phyloP scores from a whole-genome alignment of 2,888 invertebrate genomes.

The Tinea trinotella region DNA sequence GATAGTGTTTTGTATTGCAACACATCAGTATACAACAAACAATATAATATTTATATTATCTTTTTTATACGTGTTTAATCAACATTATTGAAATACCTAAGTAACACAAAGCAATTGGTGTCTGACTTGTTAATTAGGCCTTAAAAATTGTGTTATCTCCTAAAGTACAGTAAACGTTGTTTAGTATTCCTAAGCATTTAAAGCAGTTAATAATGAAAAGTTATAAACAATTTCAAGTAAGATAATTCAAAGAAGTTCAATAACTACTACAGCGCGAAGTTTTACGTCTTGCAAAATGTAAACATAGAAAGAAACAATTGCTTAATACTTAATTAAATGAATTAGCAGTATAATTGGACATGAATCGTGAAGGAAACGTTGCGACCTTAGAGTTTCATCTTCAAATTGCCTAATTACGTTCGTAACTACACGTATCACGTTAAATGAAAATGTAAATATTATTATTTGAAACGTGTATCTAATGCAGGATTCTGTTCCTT shows the following conservation, averaged over 20 bases:
- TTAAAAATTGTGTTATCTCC: not conserved
- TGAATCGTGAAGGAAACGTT: constrained; percentile 9
- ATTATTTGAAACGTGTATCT: constrained; percentile 13
- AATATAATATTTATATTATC: too few species aligned
- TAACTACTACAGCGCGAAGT: not conserved
- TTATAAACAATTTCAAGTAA: too few species aligned
- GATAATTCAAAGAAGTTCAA: too few species aligned
- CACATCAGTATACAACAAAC: not conserved
- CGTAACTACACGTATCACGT: not conserved
- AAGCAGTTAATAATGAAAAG: too few species aligned
- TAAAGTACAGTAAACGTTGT: not conserved
- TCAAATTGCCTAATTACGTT: constrained; percentile 9
- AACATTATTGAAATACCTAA: not conserved
- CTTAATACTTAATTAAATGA: constrained; percentile 9
- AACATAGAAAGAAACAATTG: not conserved
- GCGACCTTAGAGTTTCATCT: constrained; percentile 14
- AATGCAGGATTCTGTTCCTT: constrained; percentile 28
- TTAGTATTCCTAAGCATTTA: too few species aligned
- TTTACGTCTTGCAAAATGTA: constrained; percentile 1
- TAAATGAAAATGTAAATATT: constrained; percentile 2
- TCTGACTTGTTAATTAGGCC: not conserved
- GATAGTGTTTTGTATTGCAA: not conserved
- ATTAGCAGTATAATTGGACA: constrained; percentile 7
- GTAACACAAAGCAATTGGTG: not conserved
- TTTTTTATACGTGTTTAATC: constrained; percentile 8